Evolutionary conservation across 2,888 invertebrate species (phyloP), one percentile per base, ranked within the genome.

Genomic region (Heliconius ethilla): DNA sequence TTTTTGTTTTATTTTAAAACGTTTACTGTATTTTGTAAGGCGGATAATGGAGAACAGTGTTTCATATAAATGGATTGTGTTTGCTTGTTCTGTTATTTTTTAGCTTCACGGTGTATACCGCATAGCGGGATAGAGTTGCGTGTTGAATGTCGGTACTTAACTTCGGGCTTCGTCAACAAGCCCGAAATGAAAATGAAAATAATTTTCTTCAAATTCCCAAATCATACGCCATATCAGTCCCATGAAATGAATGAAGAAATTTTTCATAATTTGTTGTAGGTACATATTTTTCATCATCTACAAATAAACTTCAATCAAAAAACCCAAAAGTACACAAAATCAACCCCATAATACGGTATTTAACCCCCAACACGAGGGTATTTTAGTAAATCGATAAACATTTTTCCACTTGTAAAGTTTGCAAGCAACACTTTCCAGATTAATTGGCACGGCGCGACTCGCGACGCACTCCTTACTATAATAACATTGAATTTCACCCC

Each of bases 371-470:
- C 40, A 40, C 15, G 25, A 40, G 69, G 69, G 37, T 33, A 59
- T 63, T 40, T 63, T n/a, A 59, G 62, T 27, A 62, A 65, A 65
- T 63, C 40, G 45, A 74, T 74, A 74, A 74, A 59, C 72, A 74
- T 74, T 74, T 74, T 74, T 45, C 74, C 63, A 74, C 62, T 74
- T 25, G 25, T 40, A 59, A 59, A 72, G 59, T n/a, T 72, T 9
- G 33, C 59, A 59, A 72, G 74, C 74, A 74, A 74, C 74, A 74
- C 74, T 74, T 74, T 22, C 74, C 25, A 74, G 40, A 74, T 74
- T 74, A 74, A 74, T 74, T 74, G 74, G 62, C 27, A 29, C 25
- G 40, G 74, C 63, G 72, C 59, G 72, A 55, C 51, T 59, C 62
- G 62, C 74, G 74, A 73, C 70, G 65, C 45, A 59, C 45, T 51